Base-by-base conservation (phyloP, 1,140 invertebrate species). In the Micrasema longulum region DNA sequence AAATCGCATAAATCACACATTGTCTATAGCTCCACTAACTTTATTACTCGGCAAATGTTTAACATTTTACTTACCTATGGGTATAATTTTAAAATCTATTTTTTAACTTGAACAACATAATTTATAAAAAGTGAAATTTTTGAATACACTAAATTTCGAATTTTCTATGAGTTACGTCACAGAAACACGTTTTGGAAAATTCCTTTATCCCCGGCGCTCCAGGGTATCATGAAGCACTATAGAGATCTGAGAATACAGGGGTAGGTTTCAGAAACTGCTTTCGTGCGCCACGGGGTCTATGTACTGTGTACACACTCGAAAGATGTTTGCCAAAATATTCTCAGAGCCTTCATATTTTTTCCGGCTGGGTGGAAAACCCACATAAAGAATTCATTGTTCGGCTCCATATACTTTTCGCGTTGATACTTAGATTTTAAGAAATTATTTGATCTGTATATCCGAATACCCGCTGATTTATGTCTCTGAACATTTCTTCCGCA, bases 311-410 rank as follows among this genome's bases (percentile, higher is more conserved):
- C 69, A 72, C 69, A 72, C 74, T 69, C 68, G 52, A 76, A 72
- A 70, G 74, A 76, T 76, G 74, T 76, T 76, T 76, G 74, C 71
- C 74, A 47, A 76, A 76, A 76, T 76, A 76, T 76, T 76, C 74
- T 67, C 52, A 52, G 50, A 66, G 50, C 69, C 65, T 72, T 69
- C 70, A 74, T 70, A 74, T 70, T 74, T 31, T n/a, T 70, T 70
- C 67, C 66, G 48, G 72, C 20, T 22, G 43, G 35, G 60, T 43
- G 47, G 68, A 66, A 64, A 60, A 60, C 50, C 38, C 67, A 31
- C 43, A 74, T 74, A 74, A 74, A 74, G 68, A 70, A 74, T 74
- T 74, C 72, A 74, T 74, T 73, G 72, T 73, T 36, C 45, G 47
- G 43, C 57, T 70, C 53, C 57, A 31, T 52, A 64, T 63, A 70